Evolutionary conservation across 2,113 vertebrate species (phyloP).

Genomic region (Narcine bancroftii): DNA sequence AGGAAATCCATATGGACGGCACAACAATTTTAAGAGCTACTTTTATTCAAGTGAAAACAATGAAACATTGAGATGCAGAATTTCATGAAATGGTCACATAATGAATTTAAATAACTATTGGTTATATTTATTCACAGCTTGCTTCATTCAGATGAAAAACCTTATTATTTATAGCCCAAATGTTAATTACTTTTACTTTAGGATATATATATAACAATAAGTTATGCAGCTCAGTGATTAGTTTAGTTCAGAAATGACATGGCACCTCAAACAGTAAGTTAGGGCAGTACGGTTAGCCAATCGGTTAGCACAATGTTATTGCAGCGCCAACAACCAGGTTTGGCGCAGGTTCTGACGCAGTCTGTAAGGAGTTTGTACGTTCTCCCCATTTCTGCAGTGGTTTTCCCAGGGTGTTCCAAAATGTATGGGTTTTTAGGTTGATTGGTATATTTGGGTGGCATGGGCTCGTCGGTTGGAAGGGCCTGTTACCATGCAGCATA

Average conservation of each 20-base stretch:
- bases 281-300: no score
- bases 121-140: background rate
- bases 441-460: no score
- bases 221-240: background rate
- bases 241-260: conserved; percentile 10
- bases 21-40: conserved; percentile 9
- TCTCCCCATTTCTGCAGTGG: no score
- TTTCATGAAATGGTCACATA: background rate
- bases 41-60: conserved; percentile 12
- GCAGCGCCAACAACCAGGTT: no score
- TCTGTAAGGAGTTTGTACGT: no score
- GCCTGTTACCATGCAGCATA: no score
- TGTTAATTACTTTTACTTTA: background rate
- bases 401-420: no score
- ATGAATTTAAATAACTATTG: background rate
- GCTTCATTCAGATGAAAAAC: background rate
- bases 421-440: no score
- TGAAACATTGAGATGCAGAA: background rate
- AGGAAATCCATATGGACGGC: conserved; percentile 27
- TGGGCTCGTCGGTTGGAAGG: no score
- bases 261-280: no score
- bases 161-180: background rate
- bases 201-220: background rate
- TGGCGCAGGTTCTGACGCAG: no score
- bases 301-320: no score